Percentiles rank a stretch among this genome's conserved stretches.
phyloP scores from a whole-genome alignment of 2,113 vertebrate species.

The Macrotus californicus region DNA sequence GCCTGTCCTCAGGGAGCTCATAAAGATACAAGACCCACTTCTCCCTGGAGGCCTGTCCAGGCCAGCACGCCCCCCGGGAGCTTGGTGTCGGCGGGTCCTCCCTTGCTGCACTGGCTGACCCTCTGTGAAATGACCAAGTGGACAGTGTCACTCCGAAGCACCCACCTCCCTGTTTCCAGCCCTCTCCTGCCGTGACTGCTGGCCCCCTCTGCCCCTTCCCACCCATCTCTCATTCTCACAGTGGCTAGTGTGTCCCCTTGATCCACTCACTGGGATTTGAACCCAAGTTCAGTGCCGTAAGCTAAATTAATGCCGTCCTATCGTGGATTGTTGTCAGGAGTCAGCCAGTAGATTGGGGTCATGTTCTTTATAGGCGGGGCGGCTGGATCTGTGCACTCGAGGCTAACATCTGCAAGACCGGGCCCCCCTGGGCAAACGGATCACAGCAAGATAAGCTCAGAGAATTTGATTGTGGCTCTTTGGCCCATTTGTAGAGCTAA shows the following conservation, averaged over 20 bases:
- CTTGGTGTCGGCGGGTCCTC: background rate
- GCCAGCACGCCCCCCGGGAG: background rate
- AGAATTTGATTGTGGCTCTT: background rate
- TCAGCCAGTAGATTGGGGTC: background rate
- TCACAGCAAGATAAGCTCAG: background rate
- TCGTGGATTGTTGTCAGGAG: background rate
- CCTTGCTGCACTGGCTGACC: fast-evolving
- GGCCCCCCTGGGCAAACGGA: background rate
- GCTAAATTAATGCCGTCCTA: background rate
- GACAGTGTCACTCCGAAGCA: background rate
- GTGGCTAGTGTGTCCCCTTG: fast-evolving
- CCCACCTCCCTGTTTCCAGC: background rate
- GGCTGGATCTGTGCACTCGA: background rate
- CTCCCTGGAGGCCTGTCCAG: too few species aligned
- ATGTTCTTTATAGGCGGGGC: background rate
- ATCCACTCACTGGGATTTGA: background rate
- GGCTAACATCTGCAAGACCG: background rate
- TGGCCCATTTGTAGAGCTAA: background rate
- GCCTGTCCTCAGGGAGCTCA: background rate
- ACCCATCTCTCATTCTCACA: background rate
- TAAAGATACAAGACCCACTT: background rate
- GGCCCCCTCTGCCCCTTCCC: too few species aligned
- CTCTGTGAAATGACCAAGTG: background rate
- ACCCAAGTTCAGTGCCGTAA: background rate
- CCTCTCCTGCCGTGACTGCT: background rate